phyloP scores from a whole-genome alignment of 2,797 vertebrate species.

The Salmo trutta region DNA sequence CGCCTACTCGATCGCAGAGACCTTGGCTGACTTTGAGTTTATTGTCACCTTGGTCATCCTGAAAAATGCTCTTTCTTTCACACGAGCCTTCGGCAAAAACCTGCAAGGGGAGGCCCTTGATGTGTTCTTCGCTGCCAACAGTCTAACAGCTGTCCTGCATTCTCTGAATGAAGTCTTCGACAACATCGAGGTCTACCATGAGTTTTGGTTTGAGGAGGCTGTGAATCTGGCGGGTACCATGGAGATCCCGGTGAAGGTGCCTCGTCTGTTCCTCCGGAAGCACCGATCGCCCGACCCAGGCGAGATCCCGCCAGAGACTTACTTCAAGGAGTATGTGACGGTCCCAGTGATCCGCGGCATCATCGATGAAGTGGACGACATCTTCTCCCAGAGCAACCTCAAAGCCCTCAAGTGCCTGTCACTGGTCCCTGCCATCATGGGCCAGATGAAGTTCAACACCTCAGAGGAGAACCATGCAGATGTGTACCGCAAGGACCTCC shows the following conservation, averaged over 20 bases:
- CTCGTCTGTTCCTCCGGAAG: slow-evolving; percentile 83
- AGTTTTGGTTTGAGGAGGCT: slow-evolving; percentile 97
- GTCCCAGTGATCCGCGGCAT: slow-evolving; percentile 86
- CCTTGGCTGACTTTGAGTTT: slow-evolving; percentile 89
- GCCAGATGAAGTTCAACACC: slow-evolving; percentile 95
- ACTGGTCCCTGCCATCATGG: slow-evolving; percentile 93
- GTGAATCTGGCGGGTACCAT: slow-evolving; percentile 80
- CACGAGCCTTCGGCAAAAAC: slow-evolving; percentile 92
- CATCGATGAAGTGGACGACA: slow-evolving; percentile 92
- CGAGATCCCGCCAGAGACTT: slow-evolving; percentile 85
- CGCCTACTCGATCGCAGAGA: slow-evolving; percentile 83
- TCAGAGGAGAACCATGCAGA: slow-evolving; percentile 90
- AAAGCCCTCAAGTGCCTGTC: slow-evolving; percentile 94
- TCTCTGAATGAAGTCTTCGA: slow-evolving; percentile 94
- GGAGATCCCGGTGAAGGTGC: slow-evolving; percentile 83
- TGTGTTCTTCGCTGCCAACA: slow-evolving; percentile 93
- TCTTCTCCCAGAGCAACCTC: slow-evolving; percentile 91
- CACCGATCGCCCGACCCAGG: slow-evolving; percentile 75
- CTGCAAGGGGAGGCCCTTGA: slow-evolving; percentile 90
- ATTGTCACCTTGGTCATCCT: slow-evolving; percentile 87
- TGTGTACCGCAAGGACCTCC: slow-evolving; percentile 88
- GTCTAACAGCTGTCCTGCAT: slow-evolving; percentile 90
- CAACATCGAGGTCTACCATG: slow-evolving; percentile 96
- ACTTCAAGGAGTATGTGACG: slow-evolving; percentile 91
- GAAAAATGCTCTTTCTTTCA: slow-evolving; percentile 91